Conservation (phyloP, 2,113 vertebrate genomes). For the Zosterops japonicus region DNA sequence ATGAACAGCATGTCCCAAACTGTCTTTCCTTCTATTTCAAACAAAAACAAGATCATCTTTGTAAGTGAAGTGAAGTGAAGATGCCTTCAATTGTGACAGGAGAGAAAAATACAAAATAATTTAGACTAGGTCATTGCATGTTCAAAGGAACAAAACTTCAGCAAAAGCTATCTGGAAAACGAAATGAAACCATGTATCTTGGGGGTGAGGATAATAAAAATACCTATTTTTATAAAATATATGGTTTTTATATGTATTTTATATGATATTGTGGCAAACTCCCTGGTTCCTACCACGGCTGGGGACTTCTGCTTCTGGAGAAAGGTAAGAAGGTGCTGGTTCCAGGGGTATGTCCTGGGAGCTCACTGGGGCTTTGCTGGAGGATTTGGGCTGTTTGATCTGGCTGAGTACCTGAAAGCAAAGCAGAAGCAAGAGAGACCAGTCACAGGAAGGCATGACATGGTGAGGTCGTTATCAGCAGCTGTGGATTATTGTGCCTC, state of each 20-base stretch:
- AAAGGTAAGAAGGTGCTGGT: conserved; percentile 53
- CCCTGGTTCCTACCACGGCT: conserved; percentile 71
- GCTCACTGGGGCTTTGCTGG: conserved; percentile 43
- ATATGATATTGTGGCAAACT: background rate
- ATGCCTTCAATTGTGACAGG: background rate
- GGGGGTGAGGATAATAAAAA: background rate
- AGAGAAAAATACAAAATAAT: background rate
- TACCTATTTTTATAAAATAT: background rate
- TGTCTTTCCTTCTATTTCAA: background rate
- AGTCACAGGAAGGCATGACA: background rate
- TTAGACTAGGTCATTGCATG: background rate
- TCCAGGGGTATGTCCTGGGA: conserved; percentile 64
- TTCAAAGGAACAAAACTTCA: background rate
- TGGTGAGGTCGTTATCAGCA: background rate
- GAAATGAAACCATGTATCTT: background rate
- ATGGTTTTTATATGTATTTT: background rate
- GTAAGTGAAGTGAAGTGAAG: fast-evolving
- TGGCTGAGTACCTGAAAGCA: conserved; percentile 70
- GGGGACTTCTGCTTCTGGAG: conserved; percentile 73
- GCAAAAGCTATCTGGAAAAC: background rate
- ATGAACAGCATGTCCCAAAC: background rate
- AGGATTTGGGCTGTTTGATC: conserved; percentile 68
- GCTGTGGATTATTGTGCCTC: background rate
- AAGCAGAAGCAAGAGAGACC: background rate
- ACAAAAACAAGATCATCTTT: background rate